A percentile compares a stretch with the other conserved stretches of the same genome.
Evolutionary conservation across 1,140 invertebrate species (phyloP).

Genomic region (Bombus sibiricus): DNA sequence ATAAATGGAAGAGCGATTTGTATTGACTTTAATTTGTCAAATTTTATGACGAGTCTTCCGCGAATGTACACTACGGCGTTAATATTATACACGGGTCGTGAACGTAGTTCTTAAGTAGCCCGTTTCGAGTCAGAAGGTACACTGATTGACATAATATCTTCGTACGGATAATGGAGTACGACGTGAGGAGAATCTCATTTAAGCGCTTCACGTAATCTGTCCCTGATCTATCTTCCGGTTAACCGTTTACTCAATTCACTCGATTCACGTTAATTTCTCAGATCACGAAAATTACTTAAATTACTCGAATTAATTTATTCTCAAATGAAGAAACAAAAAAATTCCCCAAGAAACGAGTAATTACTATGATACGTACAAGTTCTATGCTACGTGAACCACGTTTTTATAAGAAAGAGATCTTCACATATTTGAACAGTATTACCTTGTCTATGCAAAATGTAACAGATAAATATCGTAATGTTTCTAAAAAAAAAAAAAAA

Average conservation of each 20-base stretch:
- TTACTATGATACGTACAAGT: background rate
- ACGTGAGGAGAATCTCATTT: background rate
- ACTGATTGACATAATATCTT: constrained; percentile 14
- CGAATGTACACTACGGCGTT: too few species aligned
- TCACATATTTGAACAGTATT: background rate
- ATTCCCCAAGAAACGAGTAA: background rate
- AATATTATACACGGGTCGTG: background rate
- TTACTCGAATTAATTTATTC: background rate
- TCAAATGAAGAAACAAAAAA: background rate
- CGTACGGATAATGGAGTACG: background rate
- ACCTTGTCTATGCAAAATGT: background rate
- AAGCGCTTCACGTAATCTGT: background rate
- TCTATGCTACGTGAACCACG: too few species aligned
- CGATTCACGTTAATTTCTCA: background rate
- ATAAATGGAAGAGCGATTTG: background rate
- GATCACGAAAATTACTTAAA: background rate
- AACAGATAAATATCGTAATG: too few species aligned
- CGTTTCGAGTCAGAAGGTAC: background rate
- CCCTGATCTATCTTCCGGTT: background rate
- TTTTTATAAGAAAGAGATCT: too few species aligned
- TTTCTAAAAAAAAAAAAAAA: too few species aligned
- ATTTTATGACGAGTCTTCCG: background rate
- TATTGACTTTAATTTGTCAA: background rate
- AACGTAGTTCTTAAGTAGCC: background rate
- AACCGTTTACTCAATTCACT: background rate